Evolutionary conservation across 2,113 vertebrate species (phyloP), one percentile per base, ranked within the genome.

Genomic region (Candoia aspera): DNA sequence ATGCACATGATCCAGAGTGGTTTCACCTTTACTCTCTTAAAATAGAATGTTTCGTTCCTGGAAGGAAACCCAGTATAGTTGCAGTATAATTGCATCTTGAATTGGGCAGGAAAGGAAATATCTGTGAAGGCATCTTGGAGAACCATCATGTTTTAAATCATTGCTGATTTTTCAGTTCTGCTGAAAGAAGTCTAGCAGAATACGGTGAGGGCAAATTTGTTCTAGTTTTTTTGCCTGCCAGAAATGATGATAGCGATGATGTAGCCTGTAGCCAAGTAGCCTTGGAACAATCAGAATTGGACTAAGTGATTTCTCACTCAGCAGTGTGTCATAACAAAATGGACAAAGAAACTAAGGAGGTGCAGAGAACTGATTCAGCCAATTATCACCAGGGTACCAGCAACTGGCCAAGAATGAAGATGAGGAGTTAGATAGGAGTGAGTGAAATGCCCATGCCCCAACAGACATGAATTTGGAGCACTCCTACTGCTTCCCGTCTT

Each of bases 21-120:
- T 90, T 95, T 90, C 93, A 94, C 42, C 59, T 94, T 94, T 92
- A 57, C 23, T 86, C 93, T 94, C 86, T 94, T 10, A 87, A 94
- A 95, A 90, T 1, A 0, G 33, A 93, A 92, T 21, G 0, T 64
- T 89, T 89, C 15, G 90, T 95, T 88, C 49, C 87, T 93, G 93
- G 58, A 79, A 93, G 0, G 89, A 60, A 29, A 88, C 8, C 29
- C n/a, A 4, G 49, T n/a, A 54, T 4, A 91, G 17, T 96, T 85
- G 91, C 13, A 0, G 42, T 46, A 94, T 94, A 42, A 54, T 92
- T 64, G 88, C 86, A 91, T 4, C 6, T 8, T 87, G 19, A 29
- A 83, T 8, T 12, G 2, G 26, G 33, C 23, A 53, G 53, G 62
- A 87, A 55, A 37, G 87, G 46, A 86, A 53, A 49, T 11, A 37